Percentiles rank a stretch among this genome's conserved stretches.
Conservation (phyloP, 1,140 invertebrate species). For the Whitmania pigra region DNA sequence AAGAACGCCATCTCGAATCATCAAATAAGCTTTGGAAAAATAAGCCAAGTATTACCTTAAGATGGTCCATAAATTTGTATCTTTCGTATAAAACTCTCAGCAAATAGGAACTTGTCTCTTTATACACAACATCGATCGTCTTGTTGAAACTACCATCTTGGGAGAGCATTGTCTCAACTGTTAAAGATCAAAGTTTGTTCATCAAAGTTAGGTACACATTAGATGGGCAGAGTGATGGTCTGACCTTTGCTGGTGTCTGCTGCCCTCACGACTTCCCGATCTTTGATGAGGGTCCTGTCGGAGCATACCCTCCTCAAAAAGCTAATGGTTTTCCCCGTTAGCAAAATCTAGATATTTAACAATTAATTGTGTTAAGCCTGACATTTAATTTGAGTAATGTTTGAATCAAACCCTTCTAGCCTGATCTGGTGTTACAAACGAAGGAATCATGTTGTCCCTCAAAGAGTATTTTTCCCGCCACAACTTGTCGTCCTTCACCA, state of each 20-base stretch:
- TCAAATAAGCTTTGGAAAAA: too few relatives aligned
- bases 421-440: conserved; percentile 43
- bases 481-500: conserved; percentile 64
- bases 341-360: conserved; percentile 57
- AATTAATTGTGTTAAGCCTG: too few relatives aligned
- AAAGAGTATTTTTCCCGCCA: conserved; percentile 90
- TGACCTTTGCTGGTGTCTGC: conserved; percentile 39
- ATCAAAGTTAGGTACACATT: neutral
- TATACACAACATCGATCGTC: conserved; percentile 68
- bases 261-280: conserved; percentile 49
- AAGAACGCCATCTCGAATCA: too few relatives aligned
- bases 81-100: conserved; percentile 70
- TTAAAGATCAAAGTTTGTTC: conserved; percentile 27
- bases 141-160: conserved; percentile 60
- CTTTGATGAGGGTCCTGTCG: conserved; percentile 58
- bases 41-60: conserved; percentile 43
- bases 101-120: conserved; percentile 70
- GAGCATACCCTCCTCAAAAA: conserved; percentile 82
- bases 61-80: conserved; percentile 77
- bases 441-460: conserved; percentile 50
- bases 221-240: too few relatives aligned
- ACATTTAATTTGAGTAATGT: too few relatives aligned
- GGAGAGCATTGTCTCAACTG: conserved; percentile 55
- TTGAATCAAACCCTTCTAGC: conserved; percentile 38
- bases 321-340: conserved; percentile 86